Percentiles rank a stretch among this genome's conserved stretches.
These are phyloP conservation scores for Oreochromis niloticus DNA, from an alignment of 2,113 vertebrate genomes.

Conservation along the genomic window DNA sequence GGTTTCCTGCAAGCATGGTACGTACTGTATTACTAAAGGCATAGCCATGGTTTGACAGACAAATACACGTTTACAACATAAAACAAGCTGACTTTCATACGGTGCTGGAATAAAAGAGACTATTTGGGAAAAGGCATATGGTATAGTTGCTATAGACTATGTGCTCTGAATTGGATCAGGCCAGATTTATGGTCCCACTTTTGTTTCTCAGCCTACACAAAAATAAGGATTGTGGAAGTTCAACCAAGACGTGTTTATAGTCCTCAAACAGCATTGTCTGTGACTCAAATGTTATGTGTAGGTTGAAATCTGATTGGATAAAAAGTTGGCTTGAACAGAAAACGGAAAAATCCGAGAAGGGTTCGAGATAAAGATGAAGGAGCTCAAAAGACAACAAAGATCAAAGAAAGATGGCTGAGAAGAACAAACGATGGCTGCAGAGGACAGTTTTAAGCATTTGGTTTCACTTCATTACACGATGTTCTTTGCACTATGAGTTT, in stretches of 20 bases:
- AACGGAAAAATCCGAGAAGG: rapidly evolving
- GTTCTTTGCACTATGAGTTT: not conserved
- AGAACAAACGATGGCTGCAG: not conserved
- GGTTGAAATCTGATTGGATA: not conserved
- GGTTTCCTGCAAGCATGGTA: not conserved
- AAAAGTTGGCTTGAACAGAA: not conserved
- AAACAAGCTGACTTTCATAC: not conserved
- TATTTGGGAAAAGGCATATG: not conserved
- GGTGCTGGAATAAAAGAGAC: not conserved
- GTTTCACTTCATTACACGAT: not conserved
- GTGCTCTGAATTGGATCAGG: not conserved
- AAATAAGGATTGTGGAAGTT: not conserved
- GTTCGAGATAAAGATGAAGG: not conserved
- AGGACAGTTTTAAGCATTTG: not conserved
- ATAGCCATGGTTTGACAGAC: not conserved
- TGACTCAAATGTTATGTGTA: not conserved
- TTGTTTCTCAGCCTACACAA: not conserved
- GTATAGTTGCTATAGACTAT: not conserved
- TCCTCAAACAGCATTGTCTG: not conserved
- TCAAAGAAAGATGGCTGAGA: not conserved
- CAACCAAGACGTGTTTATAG: not conserved
- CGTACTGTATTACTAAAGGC: not conserved
- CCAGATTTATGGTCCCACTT: not conserved
- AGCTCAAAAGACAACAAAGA: not conserved
- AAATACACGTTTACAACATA: not conserved